Conservation (phyloP, 2,888 invertebrate genomes). For the Eudemis profundana region DNA sequence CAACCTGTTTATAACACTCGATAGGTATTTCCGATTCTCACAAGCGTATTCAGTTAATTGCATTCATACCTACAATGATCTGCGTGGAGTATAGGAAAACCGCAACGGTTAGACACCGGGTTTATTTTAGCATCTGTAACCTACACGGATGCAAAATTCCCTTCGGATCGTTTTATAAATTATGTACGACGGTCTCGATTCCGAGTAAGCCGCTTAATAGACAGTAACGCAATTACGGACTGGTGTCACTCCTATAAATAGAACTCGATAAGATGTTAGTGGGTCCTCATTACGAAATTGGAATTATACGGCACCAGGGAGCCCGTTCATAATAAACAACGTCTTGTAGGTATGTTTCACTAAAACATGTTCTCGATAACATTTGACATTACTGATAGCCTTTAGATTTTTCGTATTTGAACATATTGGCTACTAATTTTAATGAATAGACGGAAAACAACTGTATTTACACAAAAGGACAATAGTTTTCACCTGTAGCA, state of each 20-base stretch:
- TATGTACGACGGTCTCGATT: conserved; percentile 1
- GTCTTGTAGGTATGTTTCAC: conserved; percentile 6
- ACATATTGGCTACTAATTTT: conserved; percentile 9
- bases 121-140: conserved; percentile 18
- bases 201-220: conserved; percentile 1
- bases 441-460: conserved; percentile 20
- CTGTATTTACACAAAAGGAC: conserved; percentile 18
- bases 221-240: conserved; percentile 19
- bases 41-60: conserved; percentile 17
- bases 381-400: conserved; percentile 19
- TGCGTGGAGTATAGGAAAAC: conserved; percentile 10
- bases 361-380: conserved; percentile 26
- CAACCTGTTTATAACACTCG: conserved; percentile 24
- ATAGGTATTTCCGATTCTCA: conserved; percentile 33
- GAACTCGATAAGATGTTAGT: conserved; percentile 27
- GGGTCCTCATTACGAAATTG: conserved; percentile 19
- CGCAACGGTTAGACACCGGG: neutral
- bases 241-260: conserved; percentile 35
- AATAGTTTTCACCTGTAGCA: conserved; percentile 20
- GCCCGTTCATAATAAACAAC: conserved; percentile 2
- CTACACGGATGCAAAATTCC: conserved; percentile 1
- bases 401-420: conserved; percentile 17
- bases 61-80: conserved; percentile 7
- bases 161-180: conserved; percentile 19
- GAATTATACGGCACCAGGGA: conserved; percentile 3